These are phyloP conservation scores for Danio albolineatus DNA, from an alignment of 2,797 vertebrate genomes.

Conservation along the genomic window DNA sequence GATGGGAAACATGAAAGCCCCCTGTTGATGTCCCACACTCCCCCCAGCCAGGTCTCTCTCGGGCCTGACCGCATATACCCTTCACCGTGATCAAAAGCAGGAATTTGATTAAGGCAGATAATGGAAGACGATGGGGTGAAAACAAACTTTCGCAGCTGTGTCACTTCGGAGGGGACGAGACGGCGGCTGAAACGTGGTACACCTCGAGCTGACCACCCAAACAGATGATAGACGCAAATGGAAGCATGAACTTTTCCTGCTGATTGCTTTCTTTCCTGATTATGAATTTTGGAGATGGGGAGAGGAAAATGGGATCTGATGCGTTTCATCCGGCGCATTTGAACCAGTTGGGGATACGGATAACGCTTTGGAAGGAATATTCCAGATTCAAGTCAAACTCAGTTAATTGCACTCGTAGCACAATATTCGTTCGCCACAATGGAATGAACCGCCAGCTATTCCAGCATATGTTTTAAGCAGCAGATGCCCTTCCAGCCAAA, in stretches of 20 bases:
- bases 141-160: constrained; percentile 57
- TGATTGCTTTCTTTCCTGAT: constrained; percentile 79
- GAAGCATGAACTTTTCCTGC: constrained; percentile 74
- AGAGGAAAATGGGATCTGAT: constrained; percentile 81
- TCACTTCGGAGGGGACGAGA: constrained; percentile 55
- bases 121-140: constrained; percentile 66
- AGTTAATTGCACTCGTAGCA: not conserved
- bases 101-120: constrained; percentile 75
- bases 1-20: constrained; percentile 60
- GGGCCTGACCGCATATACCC: constrained; percentile 67
- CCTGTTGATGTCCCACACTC: constrained; percentile 32
- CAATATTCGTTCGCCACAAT: not conserved
- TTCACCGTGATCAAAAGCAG: constrained; percentile 78
- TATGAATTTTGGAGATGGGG: constrained; percentile 77
- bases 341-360: constrained; percentile 52
- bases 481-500: no score
- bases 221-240: constrained; percentile 55
- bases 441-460: no score
- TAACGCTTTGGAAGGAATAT: not conserved
- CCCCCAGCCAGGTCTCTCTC: constrained; percentile 22
- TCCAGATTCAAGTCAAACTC: not conserved
- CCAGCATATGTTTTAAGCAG: no score
- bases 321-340: constrained; percentile 72
- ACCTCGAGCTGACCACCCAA: constrained; percentile 54
- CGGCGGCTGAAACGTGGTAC: constrained; percentile 1